Percentiles rank a stretch among this genome's conserved stretches.
These are phyloP conservation scores for Pyrrhosoma nymphula DNA, from an alignment of 2,888 invertebrate genomes.

Conservation along the genomic window DNA sequence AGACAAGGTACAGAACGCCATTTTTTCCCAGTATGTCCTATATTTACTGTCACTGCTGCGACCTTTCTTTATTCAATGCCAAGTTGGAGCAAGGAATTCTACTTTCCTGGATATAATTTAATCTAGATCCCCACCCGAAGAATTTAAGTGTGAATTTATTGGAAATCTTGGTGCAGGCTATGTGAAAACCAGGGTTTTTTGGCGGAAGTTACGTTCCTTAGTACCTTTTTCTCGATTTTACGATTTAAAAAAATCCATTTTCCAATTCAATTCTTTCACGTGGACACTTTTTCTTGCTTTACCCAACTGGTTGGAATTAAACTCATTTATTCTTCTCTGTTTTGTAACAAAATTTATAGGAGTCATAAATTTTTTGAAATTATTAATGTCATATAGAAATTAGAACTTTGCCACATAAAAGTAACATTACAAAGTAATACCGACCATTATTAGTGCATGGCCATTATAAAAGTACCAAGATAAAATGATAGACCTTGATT, in stretches of 20 bases:
- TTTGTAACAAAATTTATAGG: no score
- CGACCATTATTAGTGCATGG: no score
- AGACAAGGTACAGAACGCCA: neutral
- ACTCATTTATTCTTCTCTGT: no score
- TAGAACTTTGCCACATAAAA: no score
- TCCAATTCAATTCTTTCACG: no score
- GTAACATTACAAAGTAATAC: no score
- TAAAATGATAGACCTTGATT: no score
- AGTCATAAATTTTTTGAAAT: no score
- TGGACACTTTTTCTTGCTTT: no score
- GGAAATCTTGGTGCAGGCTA: neutral
- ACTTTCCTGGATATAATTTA: neutral
- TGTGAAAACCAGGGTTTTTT: neutral
- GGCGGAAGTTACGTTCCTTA: neutral
- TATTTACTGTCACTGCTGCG: neutral
- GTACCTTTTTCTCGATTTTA: neutral
- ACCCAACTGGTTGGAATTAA: no score
- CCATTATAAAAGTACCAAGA: no score
- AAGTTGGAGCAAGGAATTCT: neutral
- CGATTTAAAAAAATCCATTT: neutral
- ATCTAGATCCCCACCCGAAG: neutral
- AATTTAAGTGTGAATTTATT: neutral
- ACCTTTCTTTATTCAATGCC: neutral
- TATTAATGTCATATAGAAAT: no score
- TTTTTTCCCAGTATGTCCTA: neutral